Percentiles rank a stretch among this genome's conserved stretches.
phyloP scores from a whole-genome alignment of 1,140 invertebrate genomes.

The Drosophila setifemur region DNA sequence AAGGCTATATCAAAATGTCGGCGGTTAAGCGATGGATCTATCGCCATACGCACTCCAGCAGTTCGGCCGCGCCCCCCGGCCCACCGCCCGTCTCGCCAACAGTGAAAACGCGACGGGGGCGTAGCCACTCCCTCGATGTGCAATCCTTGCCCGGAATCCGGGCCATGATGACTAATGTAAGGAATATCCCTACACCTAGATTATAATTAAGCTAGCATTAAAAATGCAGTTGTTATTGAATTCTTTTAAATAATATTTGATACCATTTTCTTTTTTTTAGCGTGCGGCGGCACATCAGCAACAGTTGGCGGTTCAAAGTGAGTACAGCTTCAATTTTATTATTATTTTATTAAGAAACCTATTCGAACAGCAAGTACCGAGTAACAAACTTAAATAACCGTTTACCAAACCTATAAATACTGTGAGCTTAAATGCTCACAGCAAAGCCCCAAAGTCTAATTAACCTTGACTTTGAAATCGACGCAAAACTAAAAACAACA shows the following conservation, averaged over 20 bases:
- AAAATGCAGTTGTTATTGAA: not conserved
- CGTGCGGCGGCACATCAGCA: slow-evolving; percentile 86
- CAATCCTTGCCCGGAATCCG: slow-evolving; percentile 89
- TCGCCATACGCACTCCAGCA: slow-evolving; percentile 82
- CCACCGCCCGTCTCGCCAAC: slow-evolving; percentile 65
- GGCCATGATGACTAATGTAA: slow-evolving; percentile 74
- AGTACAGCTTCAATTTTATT: slow-evolving; percentile 70
- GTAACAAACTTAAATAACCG: slow-evolving; percentile 10
- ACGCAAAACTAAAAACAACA: slow-evolving; percentile 12
- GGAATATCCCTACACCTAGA: not conserved
- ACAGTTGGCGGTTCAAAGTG: slow-evolving; percentile 85
- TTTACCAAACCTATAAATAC: slow-evolving; percentile 14
- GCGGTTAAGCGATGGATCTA: slow-evolving; percentile 85
- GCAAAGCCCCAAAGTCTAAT: slow-evolving; percentile 34
- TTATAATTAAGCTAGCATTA: not conserved
- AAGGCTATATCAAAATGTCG: slow-evolving; percentile 83
- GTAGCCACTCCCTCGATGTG: slow-evolving; percentile 90
- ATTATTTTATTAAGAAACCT: not conserved
- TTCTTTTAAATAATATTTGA: not conserved
- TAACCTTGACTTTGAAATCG: slow-evolving; percentile 74
- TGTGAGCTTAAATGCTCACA: slow-evolving; percentile 31
- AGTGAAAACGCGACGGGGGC: slow-evolving; percentile 71
- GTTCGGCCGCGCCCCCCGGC: slow-evolving; percentile 80
- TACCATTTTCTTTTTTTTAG: slow-evolving; percentile 84
- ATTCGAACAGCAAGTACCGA: slow-evolving; percentile 64